Conservation (phyloP, 1,140 invertebrate species). For the Elymnias hypermnestra region DNA sequence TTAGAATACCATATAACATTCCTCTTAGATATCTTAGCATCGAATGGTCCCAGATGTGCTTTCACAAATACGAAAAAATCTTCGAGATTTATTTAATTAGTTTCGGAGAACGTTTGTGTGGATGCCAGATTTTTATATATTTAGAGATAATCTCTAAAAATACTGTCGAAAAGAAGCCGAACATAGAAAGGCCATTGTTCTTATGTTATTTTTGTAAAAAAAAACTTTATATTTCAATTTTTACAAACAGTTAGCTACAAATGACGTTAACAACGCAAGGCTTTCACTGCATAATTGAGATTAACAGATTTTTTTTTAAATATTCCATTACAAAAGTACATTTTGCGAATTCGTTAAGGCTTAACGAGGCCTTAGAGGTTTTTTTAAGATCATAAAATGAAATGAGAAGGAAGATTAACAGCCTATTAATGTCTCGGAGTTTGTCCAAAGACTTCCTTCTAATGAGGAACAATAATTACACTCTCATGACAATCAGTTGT, state of each 20-base stretch:
- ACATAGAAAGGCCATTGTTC: constrained; percentile 16
- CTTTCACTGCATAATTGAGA: constrained; percentile 17
- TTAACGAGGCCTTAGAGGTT: background rate
- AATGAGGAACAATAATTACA: no score
- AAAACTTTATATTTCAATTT: constrained; percentile 7
- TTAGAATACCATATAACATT: no score
- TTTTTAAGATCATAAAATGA: background rate
- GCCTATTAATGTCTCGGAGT: background rate
- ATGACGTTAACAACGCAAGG: constrained; percentile 12
- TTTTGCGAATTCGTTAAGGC: background rate
- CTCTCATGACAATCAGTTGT: no score
- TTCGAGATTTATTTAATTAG: no score
- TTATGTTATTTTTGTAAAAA: constrained; percentile 6
- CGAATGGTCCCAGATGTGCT: no score
- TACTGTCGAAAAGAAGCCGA: constrained; percentile 9
- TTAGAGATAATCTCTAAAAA: constrained; percentile 1
- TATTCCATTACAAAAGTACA: background rate
- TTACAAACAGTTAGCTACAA: constrained; percentile 7
- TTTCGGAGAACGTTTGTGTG: no score
- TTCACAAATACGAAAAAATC: no score
- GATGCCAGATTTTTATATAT: no score
- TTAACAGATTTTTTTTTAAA: constrained; percentile 11
- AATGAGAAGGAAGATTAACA: background rate
- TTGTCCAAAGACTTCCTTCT: background rate
- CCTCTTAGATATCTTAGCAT: no score